Base-by-base conservation (phyloP, 2,797 vertebrate species). In the Myiotriccus ornatus region DNA sequence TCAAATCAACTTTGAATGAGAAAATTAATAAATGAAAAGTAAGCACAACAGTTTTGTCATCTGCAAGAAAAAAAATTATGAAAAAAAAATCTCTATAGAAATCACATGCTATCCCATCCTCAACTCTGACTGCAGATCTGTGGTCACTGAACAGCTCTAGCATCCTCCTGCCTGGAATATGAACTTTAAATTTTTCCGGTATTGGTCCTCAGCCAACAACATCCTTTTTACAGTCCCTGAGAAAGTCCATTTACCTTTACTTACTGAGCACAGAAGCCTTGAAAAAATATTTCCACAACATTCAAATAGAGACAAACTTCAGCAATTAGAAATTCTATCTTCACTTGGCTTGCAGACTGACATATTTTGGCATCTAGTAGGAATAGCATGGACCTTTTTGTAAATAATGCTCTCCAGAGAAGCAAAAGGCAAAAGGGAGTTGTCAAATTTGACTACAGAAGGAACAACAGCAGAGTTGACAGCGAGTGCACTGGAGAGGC, bases 161-260 rank as follows among this genome's bases (percentile, higher is more conserved):
- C 43, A 89, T 35, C 41, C 24, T 91, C 65, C 63, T 78, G 60
- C 43, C 46, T 81, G 25, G 49, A 85, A 52, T n/a, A 87, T 25
- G 52, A 92, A 70, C 71, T 85, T 63, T 19, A 46, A 21, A 27
- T 80, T 88, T 85, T 88, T 83, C 74, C 0, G 0, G 28, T 75
- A 44, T 10, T 82, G 60, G 47, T 52, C 25, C 84, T 78, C 24
- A 76, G 77, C 55, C 76, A 94, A 81, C 50, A 86, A 81, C 27
- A 83, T 39, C 4, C 32, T 68, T 93, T 88, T 68, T 62, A 78
- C 47, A 88, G 70, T 30, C 57, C 76, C 65, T 30, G 18, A 94
- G 75, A 91, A 89, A 89, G 60, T 53, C 68, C 44, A 35, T 83
- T 82, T 49, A 91, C 92, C 78, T 93, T 92, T 82, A 90, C 14